Percentiles rank a stretch among this genome's conserved stretches.
phyloP scores from a whole-genome alignment of 2,797 vertebrate species.

The Hemitrygon akajei region DNA sequence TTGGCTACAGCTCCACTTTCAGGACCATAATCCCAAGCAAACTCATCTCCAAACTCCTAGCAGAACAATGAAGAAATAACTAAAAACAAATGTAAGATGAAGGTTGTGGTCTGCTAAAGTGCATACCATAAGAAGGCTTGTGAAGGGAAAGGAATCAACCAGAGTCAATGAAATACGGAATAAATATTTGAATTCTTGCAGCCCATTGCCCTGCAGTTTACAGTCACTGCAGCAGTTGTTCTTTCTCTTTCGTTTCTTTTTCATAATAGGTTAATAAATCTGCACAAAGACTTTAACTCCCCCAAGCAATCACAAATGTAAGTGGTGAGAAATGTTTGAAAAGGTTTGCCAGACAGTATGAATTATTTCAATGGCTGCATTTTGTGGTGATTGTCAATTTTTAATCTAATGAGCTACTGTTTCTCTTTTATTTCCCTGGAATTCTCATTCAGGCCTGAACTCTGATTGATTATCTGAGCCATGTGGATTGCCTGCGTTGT shows the following conservation, averaged over 20 bases:
- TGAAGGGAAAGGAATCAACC: neutral
- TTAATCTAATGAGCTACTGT: neutral
- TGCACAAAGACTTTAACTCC: neutral
- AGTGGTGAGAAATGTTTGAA: neutral
- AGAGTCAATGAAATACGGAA: neutral
- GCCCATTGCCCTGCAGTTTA: neutral
- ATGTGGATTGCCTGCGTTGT: neutral
- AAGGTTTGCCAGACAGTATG: neutral
- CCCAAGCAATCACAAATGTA: neutral
- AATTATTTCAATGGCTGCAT: neutral
- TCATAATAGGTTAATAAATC: constrained; percentile 3
- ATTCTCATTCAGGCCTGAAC: neutral
- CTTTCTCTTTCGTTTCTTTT: neutral
- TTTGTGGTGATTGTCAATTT: neutral
- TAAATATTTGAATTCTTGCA: neutral
- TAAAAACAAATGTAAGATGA: neutral
- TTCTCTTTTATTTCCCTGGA: neutral
- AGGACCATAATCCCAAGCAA: too few species aligned
- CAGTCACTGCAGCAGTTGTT: neutral
- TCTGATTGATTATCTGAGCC: neutral
- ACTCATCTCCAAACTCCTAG: too few species aligned
- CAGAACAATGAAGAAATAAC: neutral
- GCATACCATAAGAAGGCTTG: neutral
- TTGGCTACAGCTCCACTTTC: too few species aligned
- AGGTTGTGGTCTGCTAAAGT: neutral